A percentile compares a stretch with the other conserved stretches of the same genome.
Evolutionary conservation across 2,797 vertebrate genomes (phyloP).

Genomic region (Bradypodion pumilum): DNA sequence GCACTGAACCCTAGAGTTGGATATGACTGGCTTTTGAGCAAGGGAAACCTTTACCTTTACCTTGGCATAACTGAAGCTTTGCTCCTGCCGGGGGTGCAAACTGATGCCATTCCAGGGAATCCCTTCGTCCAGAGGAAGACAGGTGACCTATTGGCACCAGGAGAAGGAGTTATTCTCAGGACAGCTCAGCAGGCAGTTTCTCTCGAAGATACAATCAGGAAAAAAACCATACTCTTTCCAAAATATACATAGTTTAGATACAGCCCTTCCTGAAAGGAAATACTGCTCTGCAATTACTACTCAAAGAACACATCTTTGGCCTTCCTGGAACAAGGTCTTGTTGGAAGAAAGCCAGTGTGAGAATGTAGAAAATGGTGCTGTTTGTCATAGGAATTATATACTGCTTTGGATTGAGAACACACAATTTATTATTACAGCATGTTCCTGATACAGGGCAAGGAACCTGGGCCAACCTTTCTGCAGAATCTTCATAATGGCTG

Average conservation of each 20-base stretch:
- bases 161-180: constrained; percentile 50
- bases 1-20: too few relatives aligned
- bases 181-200: constrained; percentile 38
- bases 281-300: constrained; percentile 58
- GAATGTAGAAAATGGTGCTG: background rate
- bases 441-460: background rate
- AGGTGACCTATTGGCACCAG: constrained; percentile 20
- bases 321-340: constrained; percentile 47
- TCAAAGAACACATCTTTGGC: constrained; percentile 49
- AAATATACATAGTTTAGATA: constrained; percentile 52
- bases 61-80: background rate
- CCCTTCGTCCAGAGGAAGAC: constrained; percentile 32
- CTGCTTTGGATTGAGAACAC: too few relatives aligned
- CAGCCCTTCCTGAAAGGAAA: constrained; percentile 61
- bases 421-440: too few relatives aligned
- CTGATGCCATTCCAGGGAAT: constrained; percentile 11
- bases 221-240: constrained; percentile 59
- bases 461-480: background rate
- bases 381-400: background rate
- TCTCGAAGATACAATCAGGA: constrained; percentile 58
- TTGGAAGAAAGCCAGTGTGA: constrained; percentile 37
- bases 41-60: too few relatives aligned
- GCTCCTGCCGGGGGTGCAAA: background rate
- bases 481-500: background rate
- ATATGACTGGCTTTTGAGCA: too few relatives aligned